Base-by-base conservation (phyloP, 1,140 invertebrate genomes). In the Bombus sibiricus region DNA sequence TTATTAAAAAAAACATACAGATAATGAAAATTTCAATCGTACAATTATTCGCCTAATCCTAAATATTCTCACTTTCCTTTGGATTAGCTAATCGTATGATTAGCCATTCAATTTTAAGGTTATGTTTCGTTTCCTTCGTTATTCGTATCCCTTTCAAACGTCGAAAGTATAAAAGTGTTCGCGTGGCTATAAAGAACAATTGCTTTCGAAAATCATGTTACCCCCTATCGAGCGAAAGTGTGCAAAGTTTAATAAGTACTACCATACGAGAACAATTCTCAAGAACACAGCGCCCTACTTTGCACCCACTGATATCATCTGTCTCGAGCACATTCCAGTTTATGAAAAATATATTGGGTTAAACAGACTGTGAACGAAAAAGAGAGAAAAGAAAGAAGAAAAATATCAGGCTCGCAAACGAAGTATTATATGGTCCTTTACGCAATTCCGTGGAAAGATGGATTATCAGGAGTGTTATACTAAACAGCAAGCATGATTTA, bases 241-340 rank as follows among this genome's bases (percentile, higher is more conserved):
- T 22, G 73, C 43, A 8, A 53, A 71, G 22, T 64, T 78, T 59
- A 78, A 78, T 78, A 78, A 78, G 15, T 53, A 18, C 10, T 37
- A 22, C 28, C 39, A 41, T 73, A 47, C 32, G 32, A n/a, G 66
- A 57, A 57, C 68, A 32, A 59, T 28, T n/a, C 79, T 81, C 68
- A 81, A 73, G 79, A 72, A 80, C 76, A 62, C 53, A 28, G 15
- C 3, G 83, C 32, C 68, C 76, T 80, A 80, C 53, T 85, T 85
- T 25, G 53, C 53, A 37, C 66, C 76, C 32, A 72, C 68, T 0
- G 83, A 80, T 85, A 85, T 53, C 39, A 80, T 85, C 76, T 80
- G 69, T 72, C 32, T 34, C 76, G 39, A n/a, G 53, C 68, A 37
- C 25, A 72, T 71, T 62, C 53, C 68, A 15, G 32, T 0, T 18